phyloP scores from a whole-genome alignment of 2,113 vertebrate species.

The Atractosteus spatula region DNA sequence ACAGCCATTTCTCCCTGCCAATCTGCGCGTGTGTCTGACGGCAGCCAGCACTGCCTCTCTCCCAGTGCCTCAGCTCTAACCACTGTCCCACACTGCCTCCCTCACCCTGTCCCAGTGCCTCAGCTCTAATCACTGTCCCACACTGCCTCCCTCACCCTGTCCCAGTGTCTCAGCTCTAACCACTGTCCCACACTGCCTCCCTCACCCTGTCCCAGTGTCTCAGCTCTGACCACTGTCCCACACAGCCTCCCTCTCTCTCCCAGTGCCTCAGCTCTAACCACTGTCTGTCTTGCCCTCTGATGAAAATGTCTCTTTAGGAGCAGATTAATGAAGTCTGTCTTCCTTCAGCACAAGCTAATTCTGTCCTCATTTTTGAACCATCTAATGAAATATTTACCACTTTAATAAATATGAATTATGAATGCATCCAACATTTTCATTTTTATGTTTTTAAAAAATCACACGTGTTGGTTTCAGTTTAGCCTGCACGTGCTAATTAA shows the following conservation, averaged over 20 bases:
- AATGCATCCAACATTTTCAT: conserved; percentile 2
- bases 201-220: too few relatives aligned
- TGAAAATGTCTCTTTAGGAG: not conserved
- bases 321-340: conserved; percentile 22
- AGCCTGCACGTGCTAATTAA: not conserved
- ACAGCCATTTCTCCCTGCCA: not conserved
- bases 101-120: too few relatives aligned
- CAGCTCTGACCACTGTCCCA: too few relatives aligned
- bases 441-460: not conserved
- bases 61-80: not conserved
- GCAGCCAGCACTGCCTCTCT: not conserved
- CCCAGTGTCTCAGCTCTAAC: not conserved
- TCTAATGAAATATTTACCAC: conserved; percentile 31
- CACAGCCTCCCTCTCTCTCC: too few relatives aligned
- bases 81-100: too few relatives aligned
- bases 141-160: too few relatives aligned
- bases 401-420: conserved; percentile 22
- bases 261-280: too few relatives aligned
- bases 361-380: conserved; percentile 33
- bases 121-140: too few relatives aligned
- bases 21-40: conserved; percentile 6
- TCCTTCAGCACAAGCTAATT: conserved; percentile 27
- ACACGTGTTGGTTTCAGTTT: not conserved
- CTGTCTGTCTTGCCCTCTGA: too few relatives aligned
- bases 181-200: too few relatives aligned